Percentiles rank a stretch among this genome's conserved stretches.
These are phyloP conservation scores for Origma solitaria DNA, from an alignment of 2,113 vertebrate species.

Conservation along the genomic window DNA sequence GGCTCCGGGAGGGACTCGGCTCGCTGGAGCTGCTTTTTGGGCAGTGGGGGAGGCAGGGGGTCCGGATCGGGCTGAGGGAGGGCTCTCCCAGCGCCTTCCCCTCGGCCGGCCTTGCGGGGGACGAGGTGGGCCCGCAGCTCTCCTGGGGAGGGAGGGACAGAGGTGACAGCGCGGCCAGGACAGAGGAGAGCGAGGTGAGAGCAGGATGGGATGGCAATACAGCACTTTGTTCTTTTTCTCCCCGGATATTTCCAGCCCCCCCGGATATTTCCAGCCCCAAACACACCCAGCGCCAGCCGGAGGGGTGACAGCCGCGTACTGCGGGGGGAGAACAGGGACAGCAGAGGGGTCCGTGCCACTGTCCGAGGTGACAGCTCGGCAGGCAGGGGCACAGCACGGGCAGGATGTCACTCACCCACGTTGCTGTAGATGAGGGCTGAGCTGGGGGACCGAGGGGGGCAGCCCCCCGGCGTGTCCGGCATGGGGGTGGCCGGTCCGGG, in stretches of 20 bases:
- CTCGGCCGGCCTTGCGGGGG: slow-evolving; percentile 41
- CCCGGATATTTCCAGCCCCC: accelerated
- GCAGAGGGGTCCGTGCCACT: accelerated
- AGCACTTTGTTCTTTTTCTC: no score
- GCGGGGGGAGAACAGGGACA: background rate
- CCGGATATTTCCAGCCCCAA: background rate
- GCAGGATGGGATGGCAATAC: background rate
- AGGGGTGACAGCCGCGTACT: background rate
- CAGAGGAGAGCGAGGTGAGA: background rate
- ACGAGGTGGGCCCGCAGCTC: slow-evolving; percentile 37
- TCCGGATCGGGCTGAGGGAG: accelerated
- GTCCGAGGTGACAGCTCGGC: accelerated
- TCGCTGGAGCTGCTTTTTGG: slow-evolving; percentile 72
- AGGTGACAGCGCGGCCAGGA: background rate
- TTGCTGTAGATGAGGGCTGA: slow-evolving; percentile 48
- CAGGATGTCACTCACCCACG: background rate
- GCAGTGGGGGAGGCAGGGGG: slow-evolving; percentile 73
- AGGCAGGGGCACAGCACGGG: background rate
- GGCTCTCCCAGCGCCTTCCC: background rate
- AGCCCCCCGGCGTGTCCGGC: background rate
- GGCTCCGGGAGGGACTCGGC: slow-evolving; percentile 67
- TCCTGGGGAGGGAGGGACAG: slow-evolving; percentile 15
- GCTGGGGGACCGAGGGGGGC: accelerated
- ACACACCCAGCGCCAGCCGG: accelerated
- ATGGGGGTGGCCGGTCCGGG: accelerated